phyloP scores from a whole-genome alignment of 2,888 invertebrate species.

The Cistogaster globosa region DNA sequence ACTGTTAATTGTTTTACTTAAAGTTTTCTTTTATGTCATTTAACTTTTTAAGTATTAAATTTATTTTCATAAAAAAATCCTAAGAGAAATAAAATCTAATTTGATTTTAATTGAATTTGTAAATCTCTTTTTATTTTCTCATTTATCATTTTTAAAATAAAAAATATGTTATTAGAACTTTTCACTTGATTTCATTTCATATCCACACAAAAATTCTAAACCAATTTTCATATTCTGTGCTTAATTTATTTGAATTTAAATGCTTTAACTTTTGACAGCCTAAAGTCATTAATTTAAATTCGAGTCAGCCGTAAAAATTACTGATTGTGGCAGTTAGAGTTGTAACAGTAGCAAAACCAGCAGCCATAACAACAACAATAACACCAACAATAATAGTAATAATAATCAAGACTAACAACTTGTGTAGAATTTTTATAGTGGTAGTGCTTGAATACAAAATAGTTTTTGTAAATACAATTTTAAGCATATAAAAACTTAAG shows the following conservation, averaged over 20 bases:
- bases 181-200: slow-evolving; percentile 6
- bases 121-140: slow-evolving; percentile 45
- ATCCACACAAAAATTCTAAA: slow-evolving; percentile 34
- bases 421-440: slow-evolving; percentile 47
- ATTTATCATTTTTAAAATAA: slow-evolving; percentile 55
- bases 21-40: neutral
- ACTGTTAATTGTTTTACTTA: too few species aligned
- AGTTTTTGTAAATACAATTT: slow-evolving; percentile 27
- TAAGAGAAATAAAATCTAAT: slow-evolving; percentile 35
- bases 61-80: neutral
- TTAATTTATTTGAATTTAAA: slow-evolving; percentile 72
- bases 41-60: slow-evolving; percentile 1
- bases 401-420: slow-evolving; percentile 53
- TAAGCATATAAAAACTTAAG: slow-evolving; percentile 2
- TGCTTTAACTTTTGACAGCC: slow-evolving; percentile 72
- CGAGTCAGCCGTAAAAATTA: slow-evolving; percentile 59
- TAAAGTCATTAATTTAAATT: slow-evolving; percentile 70
- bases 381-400: slow-evolving; percentile 23
- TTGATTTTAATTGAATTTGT: slow-evolving; percentile 50
- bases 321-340: slow-evolving; percentile 28
- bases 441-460: slow-evolving; percentile 29
- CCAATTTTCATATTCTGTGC: slow-evolving; percentile 60
- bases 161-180: neutral
- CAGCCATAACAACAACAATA: slow-evolving; percentile 29
- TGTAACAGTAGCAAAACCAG: slow-evolving; percentile 32